These are phyloP conservation scores for Drosophila tripunctata DNA, from an alignment of 2,888 invertebrate genomes.

Conservation along the genomic window DNA sequence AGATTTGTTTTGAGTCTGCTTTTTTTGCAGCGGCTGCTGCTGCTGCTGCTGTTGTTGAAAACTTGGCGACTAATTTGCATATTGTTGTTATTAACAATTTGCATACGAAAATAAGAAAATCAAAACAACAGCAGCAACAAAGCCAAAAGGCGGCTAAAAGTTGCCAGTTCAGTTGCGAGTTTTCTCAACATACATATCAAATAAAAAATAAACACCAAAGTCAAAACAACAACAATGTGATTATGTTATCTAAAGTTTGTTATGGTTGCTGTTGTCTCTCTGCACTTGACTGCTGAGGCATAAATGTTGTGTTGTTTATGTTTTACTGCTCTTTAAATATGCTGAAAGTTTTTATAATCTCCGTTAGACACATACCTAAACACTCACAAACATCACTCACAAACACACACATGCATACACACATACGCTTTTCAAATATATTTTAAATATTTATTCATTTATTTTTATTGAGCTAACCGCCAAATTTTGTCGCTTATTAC, in stretches of 20 bases:
- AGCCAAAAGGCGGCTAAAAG: neutral
- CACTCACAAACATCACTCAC: neutral
- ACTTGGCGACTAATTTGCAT: conserved; percentile 36
- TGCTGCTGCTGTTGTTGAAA: conserved; percentile 2
- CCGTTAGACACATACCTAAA: neutral
- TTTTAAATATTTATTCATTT: neutral
- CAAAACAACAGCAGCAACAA: neutral
- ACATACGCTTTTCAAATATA: conserved; percentile 4
- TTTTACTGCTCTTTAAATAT: conserved; percentile 1
- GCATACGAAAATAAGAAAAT: conserved; percentile 48
- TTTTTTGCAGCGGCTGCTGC: neutral
- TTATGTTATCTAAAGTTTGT: neutral
- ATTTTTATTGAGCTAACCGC: conserved; percentile 44
- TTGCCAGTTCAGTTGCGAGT: conserved; percentile 4
- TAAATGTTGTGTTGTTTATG: neutral
- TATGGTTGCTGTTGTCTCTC: conserved; percentile 13
- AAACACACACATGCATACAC: neutral
- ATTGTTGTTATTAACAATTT: conserved; percentile 47
- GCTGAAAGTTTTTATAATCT: neutral
- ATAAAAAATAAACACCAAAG: no score
- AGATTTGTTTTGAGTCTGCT: neutral
- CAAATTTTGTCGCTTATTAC: conserved; percentile 35
- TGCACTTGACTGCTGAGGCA: conserved; percentile 1
- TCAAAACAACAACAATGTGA: neutral
- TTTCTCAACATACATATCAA: conserved; percentile 1